A percentile compares a stretch with the other conserved stretches of the same genome.
Evolutionary conservation across 2,888 invertebrate genomes (phyloP).

Genomic region (Vannuccia rotundouncinata): DNA sequence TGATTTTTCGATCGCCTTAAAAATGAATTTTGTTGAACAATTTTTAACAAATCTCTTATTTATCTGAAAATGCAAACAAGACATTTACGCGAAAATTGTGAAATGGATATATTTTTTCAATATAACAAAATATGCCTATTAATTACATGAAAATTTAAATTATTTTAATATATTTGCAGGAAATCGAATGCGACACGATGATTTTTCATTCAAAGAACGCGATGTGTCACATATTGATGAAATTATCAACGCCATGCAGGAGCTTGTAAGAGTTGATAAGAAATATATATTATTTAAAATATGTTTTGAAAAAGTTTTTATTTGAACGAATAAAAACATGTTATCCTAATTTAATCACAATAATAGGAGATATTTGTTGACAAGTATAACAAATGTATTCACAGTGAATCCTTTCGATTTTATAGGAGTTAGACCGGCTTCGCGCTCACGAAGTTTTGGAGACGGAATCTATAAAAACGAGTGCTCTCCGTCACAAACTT

Average conservation of each 20-base stretch:
- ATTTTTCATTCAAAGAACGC: constrained; percentile 48
- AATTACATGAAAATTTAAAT: neutral
- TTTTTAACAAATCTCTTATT: no score
- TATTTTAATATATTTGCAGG: neutral
- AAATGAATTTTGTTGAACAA: no score
- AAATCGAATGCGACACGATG: constrained; percentile 42
- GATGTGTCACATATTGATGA: constrained; percentile 50
- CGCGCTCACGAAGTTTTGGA: constrained; percentile 50
- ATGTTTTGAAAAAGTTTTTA: no score
- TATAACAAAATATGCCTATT: neutral
- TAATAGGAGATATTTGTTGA: no score
- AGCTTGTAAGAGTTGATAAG: constrained; percentile 45
- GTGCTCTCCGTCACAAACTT: constrained; percentile 50
- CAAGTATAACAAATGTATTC: no score
- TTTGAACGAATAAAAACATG: no score
- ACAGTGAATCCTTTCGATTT: neutral
- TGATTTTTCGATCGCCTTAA: no score
- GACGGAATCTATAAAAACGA: constrained; percentile 53
- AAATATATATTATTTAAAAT: neutral
- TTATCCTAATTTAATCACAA: no score
- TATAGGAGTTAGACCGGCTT: constrained; percentile 47
- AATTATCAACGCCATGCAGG: constrained; percentile 49
- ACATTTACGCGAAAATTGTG: no score
- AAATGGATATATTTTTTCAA: neutral
- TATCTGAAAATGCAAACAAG: no score